phyloP scores from a whole-genome alignment of 2,888 invertebrate genomes.

The Maniola hyperantus region DNA sequence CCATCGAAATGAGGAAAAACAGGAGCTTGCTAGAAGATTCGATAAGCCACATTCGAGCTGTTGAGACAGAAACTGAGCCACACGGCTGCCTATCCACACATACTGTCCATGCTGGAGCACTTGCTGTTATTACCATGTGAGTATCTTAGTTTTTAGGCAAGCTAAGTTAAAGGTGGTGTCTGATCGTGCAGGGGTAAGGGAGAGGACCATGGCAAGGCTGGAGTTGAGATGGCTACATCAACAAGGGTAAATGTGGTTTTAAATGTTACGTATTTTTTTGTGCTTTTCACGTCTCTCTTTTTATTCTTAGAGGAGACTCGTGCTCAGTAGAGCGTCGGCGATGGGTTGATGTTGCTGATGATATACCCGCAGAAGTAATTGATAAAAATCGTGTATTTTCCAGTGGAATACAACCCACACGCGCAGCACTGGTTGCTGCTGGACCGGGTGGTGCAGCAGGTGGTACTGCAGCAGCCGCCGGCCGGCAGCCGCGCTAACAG shows the following conservation, averaged over 20 bases:
- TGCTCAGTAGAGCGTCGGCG: no score
- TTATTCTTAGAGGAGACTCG: no score
- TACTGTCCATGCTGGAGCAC: slow-evolving; percentile 94
- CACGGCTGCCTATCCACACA: slow-evolving; percentile 96
- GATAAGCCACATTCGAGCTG: slow-evolving; percentile 96
- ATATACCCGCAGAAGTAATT: no score
- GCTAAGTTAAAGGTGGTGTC: no score
- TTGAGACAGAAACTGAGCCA: slow-evolving; percentile 93
- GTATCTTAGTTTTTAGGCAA: no score
- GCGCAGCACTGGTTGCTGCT: slow-evolving; percentile 97
- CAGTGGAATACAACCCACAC: slow-evolving; percentile 93
- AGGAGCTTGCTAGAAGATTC: slow-evolving; percentile 94
- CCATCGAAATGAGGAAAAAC: slow-evolving; percentile 90
- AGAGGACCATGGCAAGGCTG: no score
- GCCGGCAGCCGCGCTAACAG: slow-evolving; percentile 65
- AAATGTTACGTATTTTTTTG: no score
- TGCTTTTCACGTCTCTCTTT: no score
- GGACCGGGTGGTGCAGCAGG: slow-evolving; percentile 96
- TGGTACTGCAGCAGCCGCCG: slow-evolving; percentile 89
- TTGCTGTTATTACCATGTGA: slow-evolving; percentile 86
- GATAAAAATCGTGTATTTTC: slow-evolving; percentile 36
- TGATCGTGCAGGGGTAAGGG: no score
- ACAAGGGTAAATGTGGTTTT: no score
- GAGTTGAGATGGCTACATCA: no score
- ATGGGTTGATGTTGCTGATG: no score